A percentile compares a stretch with the other conserved stretches of the same genome.
phyloP scores from a whole-genome alignment of 2,113 vertebrate species.

The Geococcyx californianus region DNA sequence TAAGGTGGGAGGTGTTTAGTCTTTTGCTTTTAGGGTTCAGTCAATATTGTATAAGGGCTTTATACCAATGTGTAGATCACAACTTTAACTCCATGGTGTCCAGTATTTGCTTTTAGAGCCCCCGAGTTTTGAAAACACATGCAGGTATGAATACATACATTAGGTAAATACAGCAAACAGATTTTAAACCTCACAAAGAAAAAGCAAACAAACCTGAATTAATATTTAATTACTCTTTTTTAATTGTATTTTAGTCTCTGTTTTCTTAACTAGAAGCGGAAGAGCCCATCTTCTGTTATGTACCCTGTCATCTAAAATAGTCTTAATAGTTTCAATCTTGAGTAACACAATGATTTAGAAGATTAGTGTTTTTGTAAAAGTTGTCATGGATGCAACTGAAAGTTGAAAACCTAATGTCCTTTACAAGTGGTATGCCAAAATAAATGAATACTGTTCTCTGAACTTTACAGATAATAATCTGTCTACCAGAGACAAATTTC shows the following conservation, averaged over 20 bases:
- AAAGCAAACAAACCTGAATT: not conserved
- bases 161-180: not conserved
- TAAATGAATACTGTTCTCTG: slow-evolving; percentile 63
- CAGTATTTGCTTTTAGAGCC: not conserved
- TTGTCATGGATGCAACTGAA: not conserved
- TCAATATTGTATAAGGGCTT: not conserved
- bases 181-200: not conserved
- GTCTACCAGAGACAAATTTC: slow-evolving; percentile 65
- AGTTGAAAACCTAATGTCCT: slow-evolving; percentile 62
- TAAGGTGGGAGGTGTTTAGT: not conserved
- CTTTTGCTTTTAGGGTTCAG: not conserved
- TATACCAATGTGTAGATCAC: too few relatives aligned
- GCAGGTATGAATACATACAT: not conserved
- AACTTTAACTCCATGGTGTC: not conserved
- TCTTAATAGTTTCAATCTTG: not conserved
- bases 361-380: not conserved
- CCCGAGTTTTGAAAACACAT: not conserved
- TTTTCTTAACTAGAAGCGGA: not conserved
- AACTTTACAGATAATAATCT: slow-evolving; percentile 49
- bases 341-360: not conserved
- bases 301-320: not conserved
- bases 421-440: slow-evolving; percentile 67
- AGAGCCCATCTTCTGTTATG: not conserved
- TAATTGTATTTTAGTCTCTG: not conserved
- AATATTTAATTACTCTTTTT: not conserved